Percentiles rank a stretch among this genome's conserved stretches.
These are phyloP conservation scores for Notothenia coriiceps DNA, from an alignment of 2,113 vertebrate genomes.

Conservation along the genomic window DNA sequence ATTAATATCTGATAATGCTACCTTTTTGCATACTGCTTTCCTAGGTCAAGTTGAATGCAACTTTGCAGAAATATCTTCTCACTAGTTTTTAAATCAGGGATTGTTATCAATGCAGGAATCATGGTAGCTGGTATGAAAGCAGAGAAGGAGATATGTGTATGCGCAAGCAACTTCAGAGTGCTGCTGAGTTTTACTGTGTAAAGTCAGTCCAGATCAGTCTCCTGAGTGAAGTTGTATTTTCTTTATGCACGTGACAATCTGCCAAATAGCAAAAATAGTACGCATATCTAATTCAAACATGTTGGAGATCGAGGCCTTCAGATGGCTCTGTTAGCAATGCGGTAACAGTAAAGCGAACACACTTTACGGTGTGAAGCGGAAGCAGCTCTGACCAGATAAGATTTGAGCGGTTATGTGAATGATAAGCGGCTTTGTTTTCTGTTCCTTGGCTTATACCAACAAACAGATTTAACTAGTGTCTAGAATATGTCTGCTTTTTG, in stretches of 20 bases:
- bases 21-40: neutral
- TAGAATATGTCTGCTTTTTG: neutral
- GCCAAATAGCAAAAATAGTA: conserved; percentile 9
- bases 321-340: conserved; percentile 34
- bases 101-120: conserved; percentile 11
- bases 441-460: neutral
- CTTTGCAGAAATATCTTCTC: neutral
- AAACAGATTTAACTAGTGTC: neutral
- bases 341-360: conserved; percentile 30
- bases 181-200: conserved; percentile 38
- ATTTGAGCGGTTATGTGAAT: neutral
- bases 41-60: neutral
- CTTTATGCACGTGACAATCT: conserved; percentile 9
- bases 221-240: conserved; percentile 12
- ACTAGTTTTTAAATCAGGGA: neutral
- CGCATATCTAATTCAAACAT: conserved; percentile 6
- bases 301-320: conserved; percentile 11
- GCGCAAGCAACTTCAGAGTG: neutral
- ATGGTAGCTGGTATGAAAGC: conserved; percentile 22
- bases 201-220: conserved; percentile 11
- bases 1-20: conserved; percentile 3
- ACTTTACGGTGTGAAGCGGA: conserved; percentile 9
- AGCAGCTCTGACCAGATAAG: neutral
- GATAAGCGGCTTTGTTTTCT: neutral
- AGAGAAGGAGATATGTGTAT: conserved; percentile 13